Conservation (phyloP, 2,888 invertebrate species). For the Heteromurus nitidus region DNA sequence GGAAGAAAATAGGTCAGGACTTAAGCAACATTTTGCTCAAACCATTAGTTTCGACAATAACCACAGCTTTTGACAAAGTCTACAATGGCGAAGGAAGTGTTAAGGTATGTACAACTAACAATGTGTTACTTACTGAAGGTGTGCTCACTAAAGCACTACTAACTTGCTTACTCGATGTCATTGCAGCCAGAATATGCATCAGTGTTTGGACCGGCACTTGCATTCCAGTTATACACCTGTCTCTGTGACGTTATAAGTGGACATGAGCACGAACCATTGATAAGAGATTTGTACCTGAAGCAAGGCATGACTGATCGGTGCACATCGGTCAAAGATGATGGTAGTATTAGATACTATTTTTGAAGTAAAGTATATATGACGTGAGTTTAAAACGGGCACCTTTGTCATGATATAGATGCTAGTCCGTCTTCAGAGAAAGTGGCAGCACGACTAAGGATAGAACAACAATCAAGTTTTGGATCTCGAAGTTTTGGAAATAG, state of each 20-base stretch:
- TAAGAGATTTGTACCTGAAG: constrained; percentile 85
- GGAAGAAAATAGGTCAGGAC: constrained; percentile 72
- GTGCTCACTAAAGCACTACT: too few relatives aligned
- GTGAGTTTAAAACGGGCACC: too few relatives aligned
- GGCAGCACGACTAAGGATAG: constrained; percentile 54
- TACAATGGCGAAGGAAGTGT: constrained; percentile 49
- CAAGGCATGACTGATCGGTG: constrained; percentile 77
- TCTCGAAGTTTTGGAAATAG: constrained; percentile 73
- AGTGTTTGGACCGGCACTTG: constrained; percentile 90
- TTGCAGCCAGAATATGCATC: constrained; percentile 81
- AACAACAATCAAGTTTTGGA: constrained; percentile 72
- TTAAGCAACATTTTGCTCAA: constrained; percentile 68
- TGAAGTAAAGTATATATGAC: too few relatives aligned
- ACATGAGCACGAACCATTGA: constrained; percentile 84
- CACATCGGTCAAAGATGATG: constrained; percentile 56
- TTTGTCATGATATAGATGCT: too few relatives aligned
- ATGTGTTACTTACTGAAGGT: too few relatives aligned
- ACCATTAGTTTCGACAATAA: constrained; percentile 69
- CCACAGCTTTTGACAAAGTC: constrained; percentile 65
- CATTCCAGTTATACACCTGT: constrained; percentile 86
- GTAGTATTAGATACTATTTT: constrained; percentile 29
- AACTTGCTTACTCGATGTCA: too few relatives aligned
- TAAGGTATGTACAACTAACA: too few relatives aligned
- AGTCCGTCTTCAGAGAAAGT: constrained; percentile 62
- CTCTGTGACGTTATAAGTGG: constrained; percentile 85